Evolutionary conservation across 1,140 invertebrate genomes (phyloP), one percentile per base, ranked within the genome.

Genomic region (Drosophila carrolli): DNA sequence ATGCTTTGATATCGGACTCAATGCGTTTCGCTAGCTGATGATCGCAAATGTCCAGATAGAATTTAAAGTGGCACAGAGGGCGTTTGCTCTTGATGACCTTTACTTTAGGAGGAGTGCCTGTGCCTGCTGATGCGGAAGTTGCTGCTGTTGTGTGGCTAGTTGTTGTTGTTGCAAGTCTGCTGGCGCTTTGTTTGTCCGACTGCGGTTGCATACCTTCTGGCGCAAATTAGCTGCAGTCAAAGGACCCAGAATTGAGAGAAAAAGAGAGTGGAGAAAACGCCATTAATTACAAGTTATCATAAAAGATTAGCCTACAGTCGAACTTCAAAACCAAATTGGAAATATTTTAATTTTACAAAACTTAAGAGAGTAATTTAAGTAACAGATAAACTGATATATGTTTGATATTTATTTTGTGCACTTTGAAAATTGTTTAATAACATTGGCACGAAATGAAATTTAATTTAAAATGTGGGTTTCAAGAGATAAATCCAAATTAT

Each of bases 31-130:
- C 93, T 29, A 94, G 84, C 67, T 93, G 93, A 93, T 95, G 93
- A 78, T 95, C 95, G 91, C 95, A 95, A 66, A 96, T 94, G 77
- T 96, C 95, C 93, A 96, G 94, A 91, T 95, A 96, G 93, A 96
- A 96, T 71, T 93, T 94, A 71, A 95, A 95, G 81, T 94, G 94
- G 59, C 93, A 92, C 75, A 95, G 92, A 47, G 94, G 94, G 80
- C 94, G 94, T 38, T 93, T 91, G 71, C 93, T 93, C 75, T 92
- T 94, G 62, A 93, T 83, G 65, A 92, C 79, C 77, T 91, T 91
- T 89, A 90, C 86, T 90, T 90, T 90, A 43, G 85, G 78, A 19
- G 78, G 89, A 58, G 75, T 53, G 19, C 43, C 51, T 53, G 65
- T 40, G 47, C 72, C 11, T 72, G 85, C 46, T 78, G 78, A 51